Evolutionary conservation across 2,797 vertebrate species (phyloP).

Genomic region (Galago senegalensis): DNA sequence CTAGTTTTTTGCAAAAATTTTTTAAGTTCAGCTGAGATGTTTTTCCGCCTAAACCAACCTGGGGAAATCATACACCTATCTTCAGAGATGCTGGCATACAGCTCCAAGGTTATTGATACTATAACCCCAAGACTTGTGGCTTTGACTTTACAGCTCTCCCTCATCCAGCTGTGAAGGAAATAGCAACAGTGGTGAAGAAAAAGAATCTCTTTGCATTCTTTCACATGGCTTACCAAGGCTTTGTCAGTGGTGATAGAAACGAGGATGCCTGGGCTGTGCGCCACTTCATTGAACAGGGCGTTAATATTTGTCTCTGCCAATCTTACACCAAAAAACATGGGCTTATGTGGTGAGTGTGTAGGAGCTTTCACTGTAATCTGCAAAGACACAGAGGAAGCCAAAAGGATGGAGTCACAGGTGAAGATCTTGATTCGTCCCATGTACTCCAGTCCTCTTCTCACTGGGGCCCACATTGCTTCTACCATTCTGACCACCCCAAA

Average conservation of each 20-base stretch:
- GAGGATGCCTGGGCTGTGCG: slow-evolving; percentile 98
- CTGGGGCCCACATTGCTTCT: slow-evolving; percentile 96
- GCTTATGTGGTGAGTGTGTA: slow-evolving; percentile 98
- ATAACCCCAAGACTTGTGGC: slow-evolving; percentile 96
- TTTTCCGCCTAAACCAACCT: slow-evolving; percentile 97
- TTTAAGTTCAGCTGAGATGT: slow-evolving; percentile 94
- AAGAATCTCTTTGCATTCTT: slow-evolving; percentile 96
- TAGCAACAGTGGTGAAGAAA: slow-evolving; percentile 95
- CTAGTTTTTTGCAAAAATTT: slow-evolving; percentile 96
- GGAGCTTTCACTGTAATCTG: slow-evolving; percentile 97
- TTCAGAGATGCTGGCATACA: slow-evolving; percentile 98
- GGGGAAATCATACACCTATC: slow-evolving; percentile 99
- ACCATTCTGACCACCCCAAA: slow-evolving; percentile 95
- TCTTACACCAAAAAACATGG: slow-evolving; percentile 99
- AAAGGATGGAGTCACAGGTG: slow-evolving; percentile 97
- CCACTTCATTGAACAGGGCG: slow-evolving; percentile 97
- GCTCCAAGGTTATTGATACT: slow-evolving; percentile 96
- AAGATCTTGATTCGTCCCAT: slow-evolving; percentile 99
- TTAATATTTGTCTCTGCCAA: slow-evolving; percentile 95
- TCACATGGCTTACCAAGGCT: slow-evolving; percentile 99
- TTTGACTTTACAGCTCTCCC: slow-evolving; percentile 97
- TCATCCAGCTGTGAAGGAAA: slow-evolving; percentile 96
- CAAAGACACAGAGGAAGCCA: slow-evolving; percentile 95
- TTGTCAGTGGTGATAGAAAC: slow-evolving; percentile 97
- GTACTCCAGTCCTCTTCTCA: slow-evolving; percentile 98